Evolutionary conservation across 2,113 vertebrate genomes (phyloP).

Genomic region (Hippocampus guttulatus): DNA sequence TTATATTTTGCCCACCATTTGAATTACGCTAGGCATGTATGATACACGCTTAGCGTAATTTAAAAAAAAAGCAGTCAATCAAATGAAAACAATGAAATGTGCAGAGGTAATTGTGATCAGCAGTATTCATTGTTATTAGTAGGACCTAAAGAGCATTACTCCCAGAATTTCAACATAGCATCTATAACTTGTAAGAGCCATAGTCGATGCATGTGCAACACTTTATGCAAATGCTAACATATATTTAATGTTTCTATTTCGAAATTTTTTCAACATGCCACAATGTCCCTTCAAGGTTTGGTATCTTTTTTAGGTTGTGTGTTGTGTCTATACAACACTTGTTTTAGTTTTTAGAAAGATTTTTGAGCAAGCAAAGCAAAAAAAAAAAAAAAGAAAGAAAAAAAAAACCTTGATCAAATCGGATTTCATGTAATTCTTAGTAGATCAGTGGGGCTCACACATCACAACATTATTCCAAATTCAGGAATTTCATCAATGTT

Average conservation of each 20-base stretch:
- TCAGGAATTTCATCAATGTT: neutral
- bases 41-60: too few species aligned
- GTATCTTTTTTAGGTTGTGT: slow-evolving; percentile 22
- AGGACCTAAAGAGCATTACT: neutral
- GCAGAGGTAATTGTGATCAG: slow-evolving; percentile 7
- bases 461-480: slow-evolving; percentile 1
- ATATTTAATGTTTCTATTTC: slow-evolving; percentile 6
- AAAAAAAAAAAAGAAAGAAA: neutral
- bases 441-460: slow-evolving; percentile 18
- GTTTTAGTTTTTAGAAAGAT: neutral
- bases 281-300: slow-evolving; percentile 39
- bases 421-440: neutral
- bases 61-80: too few species aligned
- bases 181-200: neutral
- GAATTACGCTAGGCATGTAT: too few species aligned
- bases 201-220: neutral
- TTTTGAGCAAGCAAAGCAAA: neutral
- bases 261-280: slow-evolving; percentile 28
- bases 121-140: neutral
- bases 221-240: neutral
- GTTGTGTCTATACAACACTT: slow-evolving; percentile 2
- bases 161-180: neutral
- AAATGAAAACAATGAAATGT: slow-evolving; percentile 18
- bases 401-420: neutral
- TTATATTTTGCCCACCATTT: neutral